phyloP scores from a whole-genome alignment of 2,888 invertebrate species.

The Chydorus sphaericus region DNA sequence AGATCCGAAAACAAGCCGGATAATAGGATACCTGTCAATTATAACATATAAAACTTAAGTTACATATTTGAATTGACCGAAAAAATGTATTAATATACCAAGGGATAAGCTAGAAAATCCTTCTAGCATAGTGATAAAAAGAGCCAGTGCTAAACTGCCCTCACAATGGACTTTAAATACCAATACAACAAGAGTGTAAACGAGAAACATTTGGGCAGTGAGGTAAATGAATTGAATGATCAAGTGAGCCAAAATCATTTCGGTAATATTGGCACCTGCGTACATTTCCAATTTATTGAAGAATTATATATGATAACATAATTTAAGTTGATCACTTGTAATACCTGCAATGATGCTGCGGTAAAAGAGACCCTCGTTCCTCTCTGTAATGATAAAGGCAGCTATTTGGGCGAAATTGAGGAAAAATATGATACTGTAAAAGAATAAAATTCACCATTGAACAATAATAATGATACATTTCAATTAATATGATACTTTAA shows the following conservation, averaged over 20 bases:
- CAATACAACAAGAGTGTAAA: constrained; percentile 77
- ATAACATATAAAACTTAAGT: constrained; percentile 10
- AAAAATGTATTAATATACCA: too few species aligned
- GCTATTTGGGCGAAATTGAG: constrained; percentile 34
- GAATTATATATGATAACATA: too few species aligned
- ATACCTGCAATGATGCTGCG: constrained; percentile 28
- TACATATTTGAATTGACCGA: too few species aligned
- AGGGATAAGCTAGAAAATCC: constrained; percentile 93
- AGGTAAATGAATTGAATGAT: constrained; percentile 88
- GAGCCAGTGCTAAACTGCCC: constrained; percentile 70
- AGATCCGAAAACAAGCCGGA: constrained; percentile 83
- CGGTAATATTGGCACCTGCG: constrained; percentile 69
- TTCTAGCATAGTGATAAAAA: constrained; percentile 71
- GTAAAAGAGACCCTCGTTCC: constrained; percentile 29
- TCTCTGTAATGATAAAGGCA: constrained; percentile 25
- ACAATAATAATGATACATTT: too few species aligned
- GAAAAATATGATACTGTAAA: constrained; percentile 31
- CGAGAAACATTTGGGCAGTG: constrained; percentile 81
- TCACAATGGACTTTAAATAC: constrained; percentile 81
- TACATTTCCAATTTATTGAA: too few species aligned
- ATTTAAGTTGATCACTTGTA: not conserved
- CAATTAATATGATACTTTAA: too few species aligned
- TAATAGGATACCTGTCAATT: constrained; percentile 63
- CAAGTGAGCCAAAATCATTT: constrained; percentile 85
- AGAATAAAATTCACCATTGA: too few species aligned